A percentile compares a stretch with the other conserved stretches of the same genome.
Conservation (phyloP, 2,113 vertebrate genomes). For the Poecile atricapillus region DNA sequence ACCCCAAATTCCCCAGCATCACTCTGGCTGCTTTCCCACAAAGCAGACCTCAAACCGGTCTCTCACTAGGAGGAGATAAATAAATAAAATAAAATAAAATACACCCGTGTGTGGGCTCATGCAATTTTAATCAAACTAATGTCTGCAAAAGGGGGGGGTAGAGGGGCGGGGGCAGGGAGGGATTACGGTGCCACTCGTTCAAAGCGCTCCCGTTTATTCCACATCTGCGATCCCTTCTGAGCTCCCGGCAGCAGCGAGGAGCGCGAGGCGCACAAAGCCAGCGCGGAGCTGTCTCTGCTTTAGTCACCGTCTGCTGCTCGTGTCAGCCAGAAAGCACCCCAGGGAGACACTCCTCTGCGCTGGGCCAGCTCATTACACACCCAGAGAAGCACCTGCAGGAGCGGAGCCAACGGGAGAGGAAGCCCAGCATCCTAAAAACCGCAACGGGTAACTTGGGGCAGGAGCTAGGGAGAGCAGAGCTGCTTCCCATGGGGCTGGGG, state of each 20-base stretch:
- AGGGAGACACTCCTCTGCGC: not conserved
- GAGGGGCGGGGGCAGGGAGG: not conserved
- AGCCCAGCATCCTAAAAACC: not conserved
- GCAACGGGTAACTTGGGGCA: not conserved
- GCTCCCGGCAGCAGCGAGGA: not conserved
- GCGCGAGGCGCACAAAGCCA: not conserved
- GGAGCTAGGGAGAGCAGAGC: not conserved
- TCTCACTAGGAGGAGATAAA: not conserved
- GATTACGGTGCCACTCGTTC: conserved; percentile 26
- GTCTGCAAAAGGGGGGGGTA: not conserved
- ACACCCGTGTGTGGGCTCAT: not conserved
- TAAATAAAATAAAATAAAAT: conserved; percentile 22
- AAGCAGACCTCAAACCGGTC: not conserved
- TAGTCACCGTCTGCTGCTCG: conserved; percentile 35
- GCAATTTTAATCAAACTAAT: conserved; percentile 68
- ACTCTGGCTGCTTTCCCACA: not conserved
- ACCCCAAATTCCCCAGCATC: not conserved
- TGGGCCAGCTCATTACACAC: not conserved
- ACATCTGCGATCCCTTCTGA: not conserved
- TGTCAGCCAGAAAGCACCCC: not conserved
- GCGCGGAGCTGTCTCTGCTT: not conserved
- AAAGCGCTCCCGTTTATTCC: not conserved
- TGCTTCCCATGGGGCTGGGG: fast-evolving
- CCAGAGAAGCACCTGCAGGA: not conserved
- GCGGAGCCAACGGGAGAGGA: not conserved